These are phyloP conservation scores for Eristalinus sepulchralis DNA, from an alignment of 2,888 invertebrate species.

Conservation along the genomic window DNA sequence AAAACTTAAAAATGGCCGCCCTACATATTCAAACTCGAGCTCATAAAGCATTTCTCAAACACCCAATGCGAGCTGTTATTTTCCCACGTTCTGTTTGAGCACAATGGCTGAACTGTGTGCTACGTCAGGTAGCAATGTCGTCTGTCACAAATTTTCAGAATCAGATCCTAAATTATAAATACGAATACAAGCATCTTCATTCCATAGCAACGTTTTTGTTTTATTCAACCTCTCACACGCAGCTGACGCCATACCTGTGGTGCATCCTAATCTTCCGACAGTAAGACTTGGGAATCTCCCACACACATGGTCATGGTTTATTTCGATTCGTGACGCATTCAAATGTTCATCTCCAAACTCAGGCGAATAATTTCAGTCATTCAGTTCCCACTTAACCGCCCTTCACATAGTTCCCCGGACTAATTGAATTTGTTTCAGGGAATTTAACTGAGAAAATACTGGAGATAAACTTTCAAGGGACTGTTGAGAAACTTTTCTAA, in stretches of 20 bases:
- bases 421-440: conserved; percentile 68
- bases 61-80: too few species aligned
- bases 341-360: background rate
- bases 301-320: background rate
- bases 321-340: background rate
- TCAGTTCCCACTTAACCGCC: conserved; percentile 24
- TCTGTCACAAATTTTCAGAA: too few species aligned
- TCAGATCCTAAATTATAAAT: too few species aligned
- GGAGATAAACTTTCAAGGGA: conserved; percentile 63
- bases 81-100: too few species aligned
- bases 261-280: background rate
- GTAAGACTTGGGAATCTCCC: background rate
- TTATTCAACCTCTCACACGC: too few species aligned
- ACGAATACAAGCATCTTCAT: too few species aligned
- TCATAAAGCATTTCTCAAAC: too few species aligned
- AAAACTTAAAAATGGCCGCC: too few species aligned
- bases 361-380: conserved; percentile 40
- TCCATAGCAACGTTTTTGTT: too few species aligned
- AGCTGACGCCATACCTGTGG: background rate
- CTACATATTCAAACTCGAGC: too few species aligned
- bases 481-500: conserved; percentile 66
- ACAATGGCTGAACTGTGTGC: too few species aligned
- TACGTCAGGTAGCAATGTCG: too few species aligned
- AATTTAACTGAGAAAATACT: conserved; percentile 64
- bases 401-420: conserved; percentile 28